Base-by-base conservation (phyloP, 2,113 vertebrate species). In the Rattus norvegicus region DNA sequence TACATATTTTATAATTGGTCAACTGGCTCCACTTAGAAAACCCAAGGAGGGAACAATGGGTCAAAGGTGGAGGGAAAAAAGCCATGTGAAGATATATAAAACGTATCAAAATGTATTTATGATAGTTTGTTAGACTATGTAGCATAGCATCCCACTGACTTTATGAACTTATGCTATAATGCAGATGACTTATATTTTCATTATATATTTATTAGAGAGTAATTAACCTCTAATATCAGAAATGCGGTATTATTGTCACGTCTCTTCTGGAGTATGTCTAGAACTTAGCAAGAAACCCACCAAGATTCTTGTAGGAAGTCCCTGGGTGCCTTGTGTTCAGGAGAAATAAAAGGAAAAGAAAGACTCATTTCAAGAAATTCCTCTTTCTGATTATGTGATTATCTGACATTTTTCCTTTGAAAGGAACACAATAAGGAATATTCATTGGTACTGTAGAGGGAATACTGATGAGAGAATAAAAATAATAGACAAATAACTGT, bases 101-200 rank as follows among this genome's bases (percentile, higher is more conserved):
- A 81, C 56, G 61, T 88, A 72, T 75, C 90, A 84, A 94, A 72
- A 90, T 88, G 91, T 92, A 75, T n/a, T 87, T 86, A 17, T 77
- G 36, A n/a, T 61, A 77, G 54, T 79, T 92, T 73, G 81, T 30
- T 72, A 6, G 43, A 49, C 4, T 39, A n/a, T 81, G 84, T 77
- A 88, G 54, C n/a, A 77, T 4, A 75, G 4, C 59, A 17, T 36
- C 49, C 88, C 85, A 81, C 86, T 56, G 70, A 28, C 88, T 26
- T 49, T 80, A 65, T 76, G 7, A 77, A 92, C 81, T 65, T 67
- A 76, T 26, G 17, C 43, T 69, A 94, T 52, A 65, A 59, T 30
- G 63, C 22, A 94, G 26, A 17, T 65, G n/a, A 33, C 65, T 70
- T 89, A 36, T 22, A 39, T 95, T 93, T 94, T 92, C 2, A 30